These are phyloP conservation scores for Troglohyphantes excavatus DNA, from an alignment of 2,888 invertebrate genomes.

Conservation along the genomic window DNA sequence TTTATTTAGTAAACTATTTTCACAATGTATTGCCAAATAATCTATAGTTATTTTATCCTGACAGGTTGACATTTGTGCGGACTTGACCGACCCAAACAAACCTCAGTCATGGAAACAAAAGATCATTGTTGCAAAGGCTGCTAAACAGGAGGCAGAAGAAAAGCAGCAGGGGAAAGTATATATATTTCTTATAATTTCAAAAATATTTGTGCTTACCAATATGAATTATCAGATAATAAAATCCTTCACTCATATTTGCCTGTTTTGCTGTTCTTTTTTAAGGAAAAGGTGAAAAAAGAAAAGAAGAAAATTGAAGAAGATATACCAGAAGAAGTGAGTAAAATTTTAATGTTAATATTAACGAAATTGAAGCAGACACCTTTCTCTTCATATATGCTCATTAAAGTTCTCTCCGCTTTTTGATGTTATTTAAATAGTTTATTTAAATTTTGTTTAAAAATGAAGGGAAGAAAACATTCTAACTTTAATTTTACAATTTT, in stretches of 20 bases:
- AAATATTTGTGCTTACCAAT: background rate
- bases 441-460: no score
- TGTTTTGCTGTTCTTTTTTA: background rate
- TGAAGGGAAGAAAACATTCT: no score
- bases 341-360: no score
- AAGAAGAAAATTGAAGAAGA: conserved; percentile 79
- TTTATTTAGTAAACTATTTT: no score
- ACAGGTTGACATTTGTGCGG: conserved; percentile 85
- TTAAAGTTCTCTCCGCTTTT: no score
- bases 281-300: conserved; percentile 64
- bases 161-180: conserved; percentile 13
- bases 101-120: conserved; percentile 97
- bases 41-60: conserved; percentile 25
- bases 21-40: no score
- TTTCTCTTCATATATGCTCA: no score
- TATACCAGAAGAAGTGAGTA: conserved; percentile 72
- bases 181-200: background rate
- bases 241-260: no score
- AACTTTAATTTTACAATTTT: no score
- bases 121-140: conserved; percentile 78
- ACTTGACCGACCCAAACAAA: conserved; percentile 85
- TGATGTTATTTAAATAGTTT: no score
- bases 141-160: conserved; percentile 85
- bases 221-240: background rate
- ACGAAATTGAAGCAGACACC: no score